Evolutionary conservation across 2,797 vertebrate genomes (phyloP), one percentile per base, ranked within the genome.

Genomic region (Alectoris magna): DNA sequence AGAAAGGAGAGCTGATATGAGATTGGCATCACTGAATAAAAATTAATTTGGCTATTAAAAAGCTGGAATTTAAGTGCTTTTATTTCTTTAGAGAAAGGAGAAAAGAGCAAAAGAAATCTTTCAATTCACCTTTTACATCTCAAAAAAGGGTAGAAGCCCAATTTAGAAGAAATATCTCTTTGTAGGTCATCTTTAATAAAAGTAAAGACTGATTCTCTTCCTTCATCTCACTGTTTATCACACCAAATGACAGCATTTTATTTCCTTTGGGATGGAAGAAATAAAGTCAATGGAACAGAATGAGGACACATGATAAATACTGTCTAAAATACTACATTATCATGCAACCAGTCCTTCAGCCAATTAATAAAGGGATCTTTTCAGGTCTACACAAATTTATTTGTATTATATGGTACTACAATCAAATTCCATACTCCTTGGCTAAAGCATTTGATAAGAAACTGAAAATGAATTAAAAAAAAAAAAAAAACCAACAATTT

Each of bases 241-340:
- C 80, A 91, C 68, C 88, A 88, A 70, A 93, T 81, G 79, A 90
- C 93, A 94, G 83, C 23, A 81, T 78, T 94, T 83, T 83, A 84
- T 91, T 94, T 95, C 90, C 74, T 93, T 83, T 88, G 83, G 78
- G 88, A 93, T 69, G 41, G 53, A 6, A 81, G 94, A 96, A 96
- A 88, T 92, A 94, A 95, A 97, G 80, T 82, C 94, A 94, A 62
- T 90, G 73, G 66, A 96, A 97, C 82, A 97, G 67, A 97, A 95
- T 90, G 88, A 96, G 92, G 90, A 86, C 67, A 95, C 84, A 67
- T 78, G 53, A 89, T 92, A 96, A 95, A 95, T 81, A 87, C 38
- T 63, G 78, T 79, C 68, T 73, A 92, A 83, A 94, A 80, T 41
- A 91, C 7, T 67, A 49, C 9, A 60, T 87, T 73, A 84, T 38